These are phyloP conservation scores for Ormyrus nitidulus DNA, from an alignment of 2,888 invertebrate species.

Conservation along the genomic window DNA sequence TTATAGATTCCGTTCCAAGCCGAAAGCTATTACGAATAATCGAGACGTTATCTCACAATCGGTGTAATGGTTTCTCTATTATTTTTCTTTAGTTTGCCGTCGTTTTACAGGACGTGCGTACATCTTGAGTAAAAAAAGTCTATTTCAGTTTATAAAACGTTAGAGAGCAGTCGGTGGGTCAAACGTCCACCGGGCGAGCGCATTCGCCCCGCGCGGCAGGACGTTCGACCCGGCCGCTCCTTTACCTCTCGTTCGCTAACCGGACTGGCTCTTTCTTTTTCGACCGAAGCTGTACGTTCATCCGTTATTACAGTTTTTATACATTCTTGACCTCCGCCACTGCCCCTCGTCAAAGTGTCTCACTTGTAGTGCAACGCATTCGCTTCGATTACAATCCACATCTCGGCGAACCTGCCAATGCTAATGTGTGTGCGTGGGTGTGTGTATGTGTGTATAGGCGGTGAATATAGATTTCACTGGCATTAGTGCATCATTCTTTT, in stretches of 20 bases:
- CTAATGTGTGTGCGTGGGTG: background rate
- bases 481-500: conserved; percentile 21
- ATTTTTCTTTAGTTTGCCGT: background rate
- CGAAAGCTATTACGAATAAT: conserved; percentile 39
- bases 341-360: conserved; percentile 50
- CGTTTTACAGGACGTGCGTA: conserved; percentile 12
- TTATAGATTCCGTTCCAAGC: conserved; percentile 36
- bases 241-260: conserved; percentile 12
- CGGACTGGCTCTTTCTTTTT: conserved; percentile 28
- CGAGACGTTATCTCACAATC: conserved; percentile 22
- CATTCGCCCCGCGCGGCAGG: conserved; percentile 16
- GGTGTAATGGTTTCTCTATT: conserved; percentile 9
- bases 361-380: conserved; percentile 57
- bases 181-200: conserved; percentile 16
- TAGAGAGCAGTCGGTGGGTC: conserved; percentile 7
- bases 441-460: background rate
- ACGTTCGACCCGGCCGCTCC: conserved; percentile 34
- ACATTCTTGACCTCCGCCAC: conserved; percentile 36
- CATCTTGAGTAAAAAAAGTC: conserved; percentile 41
- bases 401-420: background rate
- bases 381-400: conserved; percentile 11
- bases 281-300: conserved; percentile 43
- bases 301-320: conserved; percentile 43
- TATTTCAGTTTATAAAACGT: conserved; percentile 15
- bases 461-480: background rate